Base-by-base conservation (phyloP, 2,888 invertebrate genomes). In the Drosophila nigricruria region DNA sequence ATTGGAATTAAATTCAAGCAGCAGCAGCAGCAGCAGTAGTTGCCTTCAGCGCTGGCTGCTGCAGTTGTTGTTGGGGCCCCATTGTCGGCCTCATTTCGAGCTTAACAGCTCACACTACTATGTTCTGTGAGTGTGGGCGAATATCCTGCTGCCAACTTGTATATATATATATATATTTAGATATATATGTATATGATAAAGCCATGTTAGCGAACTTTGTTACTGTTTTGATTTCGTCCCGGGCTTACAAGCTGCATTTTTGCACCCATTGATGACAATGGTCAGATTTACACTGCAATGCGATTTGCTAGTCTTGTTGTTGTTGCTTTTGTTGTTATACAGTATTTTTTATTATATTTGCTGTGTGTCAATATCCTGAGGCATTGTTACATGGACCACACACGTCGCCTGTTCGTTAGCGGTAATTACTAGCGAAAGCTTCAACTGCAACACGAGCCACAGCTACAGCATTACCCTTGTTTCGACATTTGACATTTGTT, bases 1-100 rank as follows among this genome's bases (percentile, higher is more conserved):
- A 85, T 85, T 82, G 80, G 75, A 82, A 82, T 82, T 80, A 85
- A 82, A 77, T 70, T 71, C 77, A 66, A 63, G 66, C 71, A 61
- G 63, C 52, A 68, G 16, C 20, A 60, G 14, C 61, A 56, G 10
- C 12, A 30, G 23, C 25, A 70, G 66, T 59, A 59, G 36, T 70
- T 63, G 64, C 69, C 56, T 50, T 38, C 53, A 68, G 57, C 60
- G n/a, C 43, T 49, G 42, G 49, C 54, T 56, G 49, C 54, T 56
- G 69, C 69, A 75, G 14, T 73, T 53, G 56, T 58, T 73, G 43
- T 42, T 47, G 20, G 34, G 45, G 42, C 36, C 38, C 47, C 52
- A 60, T 72, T 77, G 76, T 76, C 65, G 60, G 47, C 70, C 10
- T 30, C 62, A 63, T 58, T 71, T 61, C 34, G 50, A 61, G 64